Conservation (phyloP, 2,888 invertebrate genomes). For the Athalia cordata region DNA sequence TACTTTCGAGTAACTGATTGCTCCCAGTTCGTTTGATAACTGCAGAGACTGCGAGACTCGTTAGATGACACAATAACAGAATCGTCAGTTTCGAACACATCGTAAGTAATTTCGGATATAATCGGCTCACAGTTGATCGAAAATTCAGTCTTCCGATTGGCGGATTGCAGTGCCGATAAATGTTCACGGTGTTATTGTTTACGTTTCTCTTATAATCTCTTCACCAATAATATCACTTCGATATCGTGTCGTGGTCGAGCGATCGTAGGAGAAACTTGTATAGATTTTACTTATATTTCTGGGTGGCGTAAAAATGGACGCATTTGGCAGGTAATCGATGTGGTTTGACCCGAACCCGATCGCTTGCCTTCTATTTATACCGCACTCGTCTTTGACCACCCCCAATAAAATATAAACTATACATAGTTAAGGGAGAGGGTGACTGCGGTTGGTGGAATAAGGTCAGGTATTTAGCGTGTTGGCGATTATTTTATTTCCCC, state of each 20-base stretch:
- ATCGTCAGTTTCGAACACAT: not conserved
- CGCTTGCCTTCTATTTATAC: not conserved
- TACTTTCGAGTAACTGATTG: not conserved
- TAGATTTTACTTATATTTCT: no score
- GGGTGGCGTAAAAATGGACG: no score
- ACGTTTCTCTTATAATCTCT: not conserved
- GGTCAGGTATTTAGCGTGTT: no score
- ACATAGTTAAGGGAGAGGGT: no score
- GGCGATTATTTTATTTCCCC: no score
- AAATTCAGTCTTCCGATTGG: no score
- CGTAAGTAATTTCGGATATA: not conserved
- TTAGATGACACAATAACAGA: not conserved
- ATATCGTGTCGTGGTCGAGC: no score
- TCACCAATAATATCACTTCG: no score
- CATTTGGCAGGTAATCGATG: conserved; percentile 13
- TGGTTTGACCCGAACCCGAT: not conserved
- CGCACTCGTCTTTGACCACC: no score
- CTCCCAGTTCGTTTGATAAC: conserved; percentile 5
- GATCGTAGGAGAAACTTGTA: no score
- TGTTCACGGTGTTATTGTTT: not conserved
- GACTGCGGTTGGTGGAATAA: no score
- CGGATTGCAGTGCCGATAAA: not conserved
- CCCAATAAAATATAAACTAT: no score
- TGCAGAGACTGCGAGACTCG: not conserved
- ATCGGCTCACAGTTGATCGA: not conserved